Evolutionary conservation across 2,888 invertebrate species (phyloP), one percentile per base, ranked within the genome.

Genomic region (Pollenia griseotomentosa): DNA sequence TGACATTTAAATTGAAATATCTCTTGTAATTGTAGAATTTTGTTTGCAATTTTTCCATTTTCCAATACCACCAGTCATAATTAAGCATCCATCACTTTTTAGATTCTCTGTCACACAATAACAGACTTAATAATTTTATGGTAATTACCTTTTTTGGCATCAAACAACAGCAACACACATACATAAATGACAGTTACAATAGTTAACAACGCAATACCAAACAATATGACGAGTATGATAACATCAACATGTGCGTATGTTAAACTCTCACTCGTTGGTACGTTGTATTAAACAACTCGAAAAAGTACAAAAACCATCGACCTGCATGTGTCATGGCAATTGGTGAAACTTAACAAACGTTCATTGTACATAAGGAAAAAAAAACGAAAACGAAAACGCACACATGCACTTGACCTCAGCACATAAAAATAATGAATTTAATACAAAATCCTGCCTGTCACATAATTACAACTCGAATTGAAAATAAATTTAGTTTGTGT

Each of bases 91-190:
- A 63, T 44, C 53, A 75, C 7, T 53, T 42, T 51, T 42, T n/a
- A 65, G 12, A 68, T 40, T 33, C n/a, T 57, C 1, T 59, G 19
- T 8, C 19, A 19, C 71, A 68, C 59, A 68, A 59, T 48, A 79
- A 70, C 79, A 19, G 61, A 61, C 79, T 42, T 40, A 79, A 70
- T 70, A 70, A 61, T 70, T 70, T 70, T 70, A 70, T 70, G 79
- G 70, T 63, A 80, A 80, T 71, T 71, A 71, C 2, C 44, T 71
- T 63, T 33, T 71, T 80, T 23, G 44, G 23, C 11, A 42, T 23
- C 70, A 61, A n/a, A 71, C n/a, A 70, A 61, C 14, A 19, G 23
- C 53, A 55, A 44, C 16, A 19, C 23, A 23, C 16, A 19, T 6
- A 23, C 16, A 19, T 6, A 5, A 33, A 33, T 33, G 33, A 23